phyloP scores from a whole-genome alignment of 2,888 invertebrate genomes.

The Xestia rhomboidea region DNA sequence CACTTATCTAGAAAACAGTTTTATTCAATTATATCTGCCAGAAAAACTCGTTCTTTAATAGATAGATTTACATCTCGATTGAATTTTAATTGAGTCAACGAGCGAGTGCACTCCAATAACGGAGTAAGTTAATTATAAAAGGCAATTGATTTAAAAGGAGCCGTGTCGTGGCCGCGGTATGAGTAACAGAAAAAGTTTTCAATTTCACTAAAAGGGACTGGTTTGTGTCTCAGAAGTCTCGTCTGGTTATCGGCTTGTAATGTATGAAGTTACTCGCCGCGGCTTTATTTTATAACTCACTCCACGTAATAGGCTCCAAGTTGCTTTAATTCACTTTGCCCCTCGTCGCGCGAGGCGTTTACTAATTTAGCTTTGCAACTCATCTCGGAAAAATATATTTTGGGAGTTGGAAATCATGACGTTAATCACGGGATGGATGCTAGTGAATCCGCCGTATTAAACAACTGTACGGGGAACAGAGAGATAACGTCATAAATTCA shows the following conservation, averaged over 20 bases:
- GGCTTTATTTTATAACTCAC: slow-evolving; percentile 90
- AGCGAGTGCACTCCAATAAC: slow-evolving; percentile 88
- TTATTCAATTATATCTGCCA: slow-evolving; percentile 80
- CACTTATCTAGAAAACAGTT: slow-evolving; percentile 79
- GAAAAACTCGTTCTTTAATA: slow-evolving; percentile 84
- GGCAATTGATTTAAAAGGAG: slow-evolving; percentile 90
- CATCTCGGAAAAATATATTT: slow-evolving; percentile 66
- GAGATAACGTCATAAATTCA: slow-evolving; percentile 85
- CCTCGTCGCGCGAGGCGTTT: slow-evolving; percentile 76
- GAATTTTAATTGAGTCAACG: slow-evolving; percentile 88
- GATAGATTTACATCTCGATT: slow-evolving; percentile 87
- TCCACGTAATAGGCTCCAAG: slow-evolving; percentile 88
- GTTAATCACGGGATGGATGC: slow-evolving; percentile 63
- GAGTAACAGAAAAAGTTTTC: slow-evolving; percentile 91
- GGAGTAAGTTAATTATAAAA: slow-evolving; percentile 90
- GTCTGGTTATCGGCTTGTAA: slow-evolving; percentile 91
- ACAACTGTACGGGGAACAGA: slow-evolving; percentile 68
- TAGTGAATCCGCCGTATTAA: slow-evolving; percentile 57
- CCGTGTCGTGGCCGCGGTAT: slow-evolving; percentile 88
- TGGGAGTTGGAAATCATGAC: slow-evolving; percentile 53
- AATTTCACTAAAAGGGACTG: slow-evolving; percentile 91
- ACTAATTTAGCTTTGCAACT: slow-evolving; percentile 79
- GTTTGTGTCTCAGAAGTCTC: slow-evolving; percentile 91
- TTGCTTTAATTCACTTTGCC: slow-evolving; percentile 87
- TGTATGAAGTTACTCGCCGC: slow-evolving; percentile 89